phyloP scores from a whole-genome alignment of 2,797 vertebrate genomes.

The Manis crassicaudata region DNA sequence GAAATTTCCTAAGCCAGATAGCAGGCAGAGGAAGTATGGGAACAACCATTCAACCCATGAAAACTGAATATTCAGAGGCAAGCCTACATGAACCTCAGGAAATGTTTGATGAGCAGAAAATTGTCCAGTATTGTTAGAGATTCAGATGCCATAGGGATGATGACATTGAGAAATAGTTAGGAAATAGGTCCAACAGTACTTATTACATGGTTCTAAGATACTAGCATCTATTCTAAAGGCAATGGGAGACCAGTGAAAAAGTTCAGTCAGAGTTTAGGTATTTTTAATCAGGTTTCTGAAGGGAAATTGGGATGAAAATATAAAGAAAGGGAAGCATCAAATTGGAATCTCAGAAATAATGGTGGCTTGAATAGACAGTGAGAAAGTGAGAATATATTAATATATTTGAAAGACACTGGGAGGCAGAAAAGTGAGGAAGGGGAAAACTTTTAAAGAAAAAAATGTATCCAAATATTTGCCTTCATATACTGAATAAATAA shows the following conservation, averaged over 20 bases:
- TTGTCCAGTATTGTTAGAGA: background rate
- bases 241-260: background rate
- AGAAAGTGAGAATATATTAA: background rate
- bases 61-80: background rate
- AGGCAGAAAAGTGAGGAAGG: background rate
- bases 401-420: background rate
- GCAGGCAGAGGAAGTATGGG: background rate
- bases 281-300: background rate
- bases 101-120: background rate
- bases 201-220: background rate
- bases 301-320: background rate
- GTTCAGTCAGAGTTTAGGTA: background rate
- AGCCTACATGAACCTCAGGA: background rate
- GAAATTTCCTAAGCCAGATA: background rate
- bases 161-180: background rate
- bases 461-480: background rate
- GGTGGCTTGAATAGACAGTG: background rate
- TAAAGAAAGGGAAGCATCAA: background rate
- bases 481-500: background rate
- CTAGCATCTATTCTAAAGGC: background rate
- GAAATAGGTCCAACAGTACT: background rate
- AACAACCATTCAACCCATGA: background rate
- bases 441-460: background rate
- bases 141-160: background rate
- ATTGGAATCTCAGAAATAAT: background rate